phyloP scores from a whole-genome alignment of 2,888 invertebrate species.

The Megalurothrips usitatus region DNA sequence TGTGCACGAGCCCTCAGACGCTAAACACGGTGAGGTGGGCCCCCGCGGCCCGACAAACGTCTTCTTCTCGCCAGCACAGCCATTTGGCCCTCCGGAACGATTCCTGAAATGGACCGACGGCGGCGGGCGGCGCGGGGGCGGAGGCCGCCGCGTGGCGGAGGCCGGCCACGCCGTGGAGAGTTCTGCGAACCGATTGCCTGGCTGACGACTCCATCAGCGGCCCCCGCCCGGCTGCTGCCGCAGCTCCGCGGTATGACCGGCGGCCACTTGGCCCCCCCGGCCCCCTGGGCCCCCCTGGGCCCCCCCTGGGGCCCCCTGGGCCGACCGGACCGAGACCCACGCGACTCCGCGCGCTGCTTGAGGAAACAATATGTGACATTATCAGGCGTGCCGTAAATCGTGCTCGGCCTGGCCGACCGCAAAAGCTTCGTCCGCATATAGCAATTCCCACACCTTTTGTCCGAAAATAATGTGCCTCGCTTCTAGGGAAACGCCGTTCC shows the following conservation, averaged over 20 bases:
- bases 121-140: neutral
- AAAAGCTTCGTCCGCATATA: neutral
- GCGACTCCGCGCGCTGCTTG: neutral
- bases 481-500: neutral
- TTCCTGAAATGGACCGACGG: neutral
- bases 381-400: neutral
- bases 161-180: neutral
- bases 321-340: neutral
- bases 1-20: no score
- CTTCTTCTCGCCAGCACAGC: no score
- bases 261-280: neutral
- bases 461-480: neutral
- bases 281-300: neutral
- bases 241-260: no score
- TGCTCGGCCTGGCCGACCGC: no score
- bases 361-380: constrained; percentile 9
- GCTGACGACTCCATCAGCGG: neutral
- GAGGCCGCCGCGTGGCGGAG: no score
- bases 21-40: no score
- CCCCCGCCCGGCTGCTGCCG: no score
- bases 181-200: neutral
- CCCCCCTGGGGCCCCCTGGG: neutral
- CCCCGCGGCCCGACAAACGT: no score
- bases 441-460: constrained; percentile 1
- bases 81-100: neutral